Evolutionary conservation across 2,888 invertebrate species (phyloP).

Genomic region (Leuctra nigra): DNA sequence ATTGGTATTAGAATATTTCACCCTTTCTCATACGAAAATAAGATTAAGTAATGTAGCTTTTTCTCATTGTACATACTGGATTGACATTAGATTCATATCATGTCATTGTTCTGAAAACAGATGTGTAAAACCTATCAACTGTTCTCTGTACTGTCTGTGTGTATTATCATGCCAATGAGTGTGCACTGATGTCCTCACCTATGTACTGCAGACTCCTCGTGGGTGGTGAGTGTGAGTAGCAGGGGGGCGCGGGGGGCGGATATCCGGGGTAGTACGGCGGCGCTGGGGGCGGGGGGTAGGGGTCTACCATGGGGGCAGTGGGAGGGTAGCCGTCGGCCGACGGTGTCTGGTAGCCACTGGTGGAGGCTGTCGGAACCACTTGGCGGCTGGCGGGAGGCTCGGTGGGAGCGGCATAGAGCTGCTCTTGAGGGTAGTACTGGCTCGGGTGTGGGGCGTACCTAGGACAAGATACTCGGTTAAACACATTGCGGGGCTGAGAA

Average conservation of each 20-base stretch:
- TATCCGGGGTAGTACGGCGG: slow-evolving; percentile 41
- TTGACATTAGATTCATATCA: too few species aligned
- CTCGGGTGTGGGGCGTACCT: slow-evolving; percentile 42
- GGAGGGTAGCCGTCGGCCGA: slow-evolving; percentile 37
- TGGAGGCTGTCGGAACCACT: slow-evolving; percentile 41
- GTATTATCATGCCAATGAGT: too few species aligned
- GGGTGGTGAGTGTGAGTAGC: slow-evolving; percentile 53
- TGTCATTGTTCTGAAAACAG: too few species aligned
- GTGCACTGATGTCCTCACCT: too few species aligned
- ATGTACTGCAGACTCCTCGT: slow-evolving; percentile 56
- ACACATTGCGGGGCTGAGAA: too few species aligned
- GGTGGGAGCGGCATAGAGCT: slow-evolving; percentile 37
- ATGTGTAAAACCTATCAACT: too few species aligned
- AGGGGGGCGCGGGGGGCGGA: slow-evolving; percentile 44
- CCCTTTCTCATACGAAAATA: too few species aligned
- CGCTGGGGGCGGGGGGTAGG: slow-evolving; percentile 25
- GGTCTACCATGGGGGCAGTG: slow-evolving; percentile 37
- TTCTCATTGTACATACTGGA: too few species aligned
- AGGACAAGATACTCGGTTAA: too few species aligned
- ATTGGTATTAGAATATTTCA: too few species aligned
- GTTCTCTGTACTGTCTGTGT: too few species aligned
- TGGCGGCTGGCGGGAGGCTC: slow-evolving; percentile 49
- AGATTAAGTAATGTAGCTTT: too few species aligned
- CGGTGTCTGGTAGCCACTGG: slow-evolving; percentile 33
- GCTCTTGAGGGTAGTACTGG: slow-evolving; percentile 26